These are phyloP conservation scores for Bubo blakistoni DNA, from an alignment of 2,113 vertebrate genomes.

Conservation along the genomic window DNA sequence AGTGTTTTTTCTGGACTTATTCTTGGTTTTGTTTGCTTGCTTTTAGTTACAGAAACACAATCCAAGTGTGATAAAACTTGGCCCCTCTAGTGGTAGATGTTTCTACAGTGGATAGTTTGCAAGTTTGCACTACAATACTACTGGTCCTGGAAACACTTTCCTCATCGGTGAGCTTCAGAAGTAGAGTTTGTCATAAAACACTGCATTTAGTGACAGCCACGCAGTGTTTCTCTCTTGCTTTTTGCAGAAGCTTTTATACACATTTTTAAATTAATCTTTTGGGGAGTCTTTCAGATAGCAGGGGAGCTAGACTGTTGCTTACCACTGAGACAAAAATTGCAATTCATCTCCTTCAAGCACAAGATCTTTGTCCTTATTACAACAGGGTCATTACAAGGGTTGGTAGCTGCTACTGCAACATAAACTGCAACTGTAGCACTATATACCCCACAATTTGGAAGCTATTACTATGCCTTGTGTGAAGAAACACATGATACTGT, in stretches of 20 bases:
- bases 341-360: background rate
- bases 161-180: background rate
- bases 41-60: background rate
- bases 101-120: background rate
- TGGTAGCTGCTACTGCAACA: background rate
- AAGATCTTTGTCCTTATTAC: background rate
- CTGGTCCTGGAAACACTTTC: background rate
- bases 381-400: background rate
- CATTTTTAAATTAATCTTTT: background rate
- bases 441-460: background rate
- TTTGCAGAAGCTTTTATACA: background rate
- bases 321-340: background rate
- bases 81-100: background rate
- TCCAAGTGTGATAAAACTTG: background rate
- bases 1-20: accelerated
- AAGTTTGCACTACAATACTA: background rate
- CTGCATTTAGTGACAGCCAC: background rate
- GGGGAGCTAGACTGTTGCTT: background rate
- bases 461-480: background rate
- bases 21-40: background rate
- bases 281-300: background rate
- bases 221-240: background rate
- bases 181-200: background rate
- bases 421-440: background rate
- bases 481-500: background rate